A percentile compares a stretch with the other conserved stretches of the same genome.
phyloP scores from a whole-genome alignment of 2,113 vertebrate genomes.

The Stigmatopora nigra region DNA sequence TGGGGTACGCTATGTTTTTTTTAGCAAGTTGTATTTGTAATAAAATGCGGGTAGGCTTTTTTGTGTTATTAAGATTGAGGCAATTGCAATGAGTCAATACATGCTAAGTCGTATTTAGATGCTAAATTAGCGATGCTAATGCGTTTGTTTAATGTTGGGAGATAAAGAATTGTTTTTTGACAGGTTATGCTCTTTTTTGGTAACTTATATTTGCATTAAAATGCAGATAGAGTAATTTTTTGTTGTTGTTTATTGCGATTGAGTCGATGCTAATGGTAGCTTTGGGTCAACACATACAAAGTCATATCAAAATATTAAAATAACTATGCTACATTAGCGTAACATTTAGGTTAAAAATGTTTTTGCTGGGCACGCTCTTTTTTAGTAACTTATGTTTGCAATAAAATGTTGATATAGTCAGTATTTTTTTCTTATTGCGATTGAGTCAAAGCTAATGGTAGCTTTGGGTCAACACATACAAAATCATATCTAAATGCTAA shows the following conservation, averaged over 20 bases:
- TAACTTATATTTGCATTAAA: background rate
- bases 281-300: background rate
- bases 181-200: background rate
- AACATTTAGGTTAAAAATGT: too few species aligned
- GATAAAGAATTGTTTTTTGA: background rate
- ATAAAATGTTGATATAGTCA: background rate
- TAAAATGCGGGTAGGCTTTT: background rate
- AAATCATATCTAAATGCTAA: too few species aligned
- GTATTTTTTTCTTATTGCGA: background rate
- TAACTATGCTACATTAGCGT: too few species aligned
- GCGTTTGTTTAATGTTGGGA: too few species aligned
- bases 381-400: background rate
- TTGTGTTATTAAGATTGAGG: background rate
- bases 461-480: background rate
- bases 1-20: too few species aligned
- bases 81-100: background rate
- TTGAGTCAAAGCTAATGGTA: background rate
- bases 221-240: background rate
- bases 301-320: too few species aligned
- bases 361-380: too few species aligned
- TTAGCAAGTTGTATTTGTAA: background rate
- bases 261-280: background rate
- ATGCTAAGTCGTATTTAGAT: background rate
- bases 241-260: background rate
- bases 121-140: background rate